Conservation (phyloP, 1,140 invertebrate species). For the Hypsibius dujardini region DNA sequence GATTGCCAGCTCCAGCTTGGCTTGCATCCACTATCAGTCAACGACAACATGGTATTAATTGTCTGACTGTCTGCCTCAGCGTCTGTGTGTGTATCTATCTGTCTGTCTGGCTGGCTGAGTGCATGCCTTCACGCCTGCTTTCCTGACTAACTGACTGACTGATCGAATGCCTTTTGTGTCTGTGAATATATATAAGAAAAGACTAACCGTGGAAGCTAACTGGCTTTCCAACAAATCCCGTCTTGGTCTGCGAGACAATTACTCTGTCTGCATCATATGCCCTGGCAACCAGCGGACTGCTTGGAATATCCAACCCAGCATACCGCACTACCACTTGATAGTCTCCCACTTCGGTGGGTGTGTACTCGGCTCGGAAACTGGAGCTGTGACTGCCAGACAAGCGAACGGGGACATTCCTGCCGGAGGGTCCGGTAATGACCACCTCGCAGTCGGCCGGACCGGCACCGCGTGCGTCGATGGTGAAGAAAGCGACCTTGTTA, state of each 20-base stretch:
- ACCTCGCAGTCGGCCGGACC: conserved; percentile 50
- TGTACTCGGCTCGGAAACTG: conserved; percentile 48
- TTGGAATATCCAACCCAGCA: conserved; percentile 62
- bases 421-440: conserved; percentile 41
- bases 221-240: conserved; percentile 70
- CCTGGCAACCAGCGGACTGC: conserved; percentile 82
- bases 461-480: conserved; percentile 53
- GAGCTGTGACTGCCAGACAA: conserved; percentile 44
- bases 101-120: too few species aligned
- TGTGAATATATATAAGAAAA: conserved; percentile 18
- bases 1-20: conserved; percentile 63
- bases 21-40: conserved; percentile 40
- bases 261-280: conserved; percentile 82
- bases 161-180: too few species aligned
- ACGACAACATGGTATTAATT: too few species aligned
- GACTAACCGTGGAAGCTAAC: conserved; percentile 75
- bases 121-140: too few species aligned
- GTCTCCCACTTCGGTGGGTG: conserved; percentile 70
- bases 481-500: conserved; percentile 58
- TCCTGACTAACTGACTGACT: too few species aligned
- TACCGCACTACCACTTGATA: conserved; percentile 76
- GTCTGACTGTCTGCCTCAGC: too few species aligned
- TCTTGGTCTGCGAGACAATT: conserved; percentile 69
- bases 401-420: conserved; percentile 50
- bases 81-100: too few species aligned